Conservation (phyloP, 2,113 vertebrate species). For the Periophthalmus modestus region DNA sequence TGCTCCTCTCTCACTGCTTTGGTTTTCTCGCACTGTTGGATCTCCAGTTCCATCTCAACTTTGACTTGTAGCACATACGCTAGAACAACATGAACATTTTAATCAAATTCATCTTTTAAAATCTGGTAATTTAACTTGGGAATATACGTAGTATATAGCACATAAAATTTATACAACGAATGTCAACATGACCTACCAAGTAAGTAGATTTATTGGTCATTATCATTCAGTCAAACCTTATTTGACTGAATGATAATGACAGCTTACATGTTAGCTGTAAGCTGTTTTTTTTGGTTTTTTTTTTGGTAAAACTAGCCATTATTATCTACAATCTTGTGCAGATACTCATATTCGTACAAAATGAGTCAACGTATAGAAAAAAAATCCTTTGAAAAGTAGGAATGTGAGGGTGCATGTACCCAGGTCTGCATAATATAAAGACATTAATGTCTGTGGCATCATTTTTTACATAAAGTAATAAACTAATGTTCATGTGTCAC, state of each 20-base stretch:
- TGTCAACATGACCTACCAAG: too few relatives aligned
- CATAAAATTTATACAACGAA: too few relatives aligned
- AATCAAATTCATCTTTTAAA: not conserved
- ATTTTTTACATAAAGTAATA: not conserved
- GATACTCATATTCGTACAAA: not conserved
- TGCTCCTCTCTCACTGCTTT: slow-evolving; percentile 95
- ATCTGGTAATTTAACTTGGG: not conserved
- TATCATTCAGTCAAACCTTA: too few relatives aligned
- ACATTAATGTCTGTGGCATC: too few relatives aligned
- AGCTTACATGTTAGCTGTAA: too few relatives aligned
- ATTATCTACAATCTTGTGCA: too few relatives aligned
- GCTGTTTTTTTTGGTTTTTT: not conserved
- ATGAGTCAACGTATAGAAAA: not conserved
- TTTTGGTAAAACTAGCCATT: not conserved
- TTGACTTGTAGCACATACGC: slow-evolving; percentile 94
- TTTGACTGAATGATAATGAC: too few relatives aligned
- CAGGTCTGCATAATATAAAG: not conserved
- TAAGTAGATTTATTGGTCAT: too few relatives aligned
- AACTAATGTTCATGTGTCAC: not conserved
- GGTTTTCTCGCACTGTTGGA: slow-evolving; percentile 96
- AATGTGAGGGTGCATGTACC: not conserved
- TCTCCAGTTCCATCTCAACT: slow-evolving; percentile 96
- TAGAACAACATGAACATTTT: slow-evolving; percentile 42
- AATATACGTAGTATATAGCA: too few relatives aligned
- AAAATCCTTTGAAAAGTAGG: not conserved